Base-by-base conservation (phyloP, 1,140 invertebrate species). In the Phenacoccus solenopsis region DNA sequence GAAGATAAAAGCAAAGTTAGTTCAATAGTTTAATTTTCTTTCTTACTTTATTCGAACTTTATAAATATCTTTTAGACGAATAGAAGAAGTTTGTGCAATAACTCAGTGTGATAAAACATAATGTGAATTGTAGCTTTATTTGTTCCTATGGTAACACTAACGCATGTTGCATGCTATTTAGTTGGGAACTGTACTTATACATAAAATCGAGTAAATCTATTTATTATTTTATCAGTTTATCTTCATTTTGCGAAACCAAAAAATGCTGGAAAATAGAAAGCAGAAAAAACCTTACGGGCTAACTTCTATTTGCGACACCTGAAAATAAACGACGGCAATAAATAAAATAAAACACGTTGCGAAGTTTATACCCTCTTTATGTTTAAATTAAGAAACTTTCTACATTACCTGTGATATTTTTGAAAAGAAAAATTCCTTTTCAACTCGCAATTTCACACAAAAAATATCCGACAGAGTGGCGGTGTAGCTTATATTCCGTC, bases 181-280 rank as follows among this genome's bases (percentile, higher is more conserved):
- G 38, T 49, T 49, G 20, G 38, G 38, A 49, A 49, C 38, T 2
- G 38, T 49, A 16, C 20, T 49, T 49, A 49, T 49, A n/a, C n/a
- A 49, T 49, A 16, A 49, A 49, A 49, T n/a, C 38, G 38, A 49
- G 20, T 49, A 49, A 49, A 49, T 49, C 38, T 49, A 49, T 49
- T 49, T 49, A 49, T 49, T 49, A 49, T n/a, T 49, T 49, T 49
- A 49, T 49, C 38, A 49, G 38, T 49, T 49, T 49, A 49, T 49
- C 38, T 49, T 49, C 38, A 49, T 49, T 49, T 49, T 16, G 38
- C 16, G 20, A 49, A 49, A 49, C 38, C 38, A 49, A 49, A 49
- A n/a, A 49, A n/a, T 49, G 38, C n/a, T 49, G 20, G 16, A 49
- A 49, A 49, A 49, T 16, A 49, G 16, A 49, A n/a, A 49, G 20